Percentiles rank a stretch among this genome's conserved stretches.
Evolutionary conservation across 2,113 vertebrate species (phyloP).

Genomic region (Aptenodytes forsteri): DNA sequence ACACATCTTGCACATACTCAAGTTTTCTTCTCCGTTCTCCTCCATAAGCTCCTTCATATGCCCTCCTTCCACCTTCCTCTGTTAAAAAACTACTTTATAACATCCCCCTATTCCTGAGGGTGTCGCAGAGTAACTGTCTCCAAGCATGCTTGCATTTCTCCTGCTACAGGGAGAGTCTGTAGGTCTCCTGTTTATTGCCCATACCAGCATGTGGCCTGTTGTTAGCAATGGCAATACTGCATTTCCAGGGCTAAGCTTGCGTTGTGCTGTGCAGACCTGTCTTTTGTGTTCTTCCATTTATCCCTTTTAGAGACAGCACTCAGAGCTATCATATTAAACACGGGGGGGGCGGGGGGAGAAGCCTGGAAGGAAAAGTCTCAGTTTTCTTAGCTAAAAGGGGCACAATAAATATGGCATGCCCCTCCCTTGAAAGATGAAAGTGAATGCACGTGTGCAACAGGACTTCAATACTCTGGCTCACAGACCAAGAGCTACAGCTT

Average conservation of each 20-base stretch:
- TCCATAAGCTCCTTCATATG: background rate
- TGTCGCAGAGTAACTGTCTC: background rate
- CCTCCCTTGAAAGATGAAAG: background rate
- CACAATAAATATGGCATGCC: background rate
- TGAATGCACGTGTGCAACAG: background rate
- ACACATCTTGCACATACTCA: background rate
- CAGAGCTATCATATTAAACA: background rate
- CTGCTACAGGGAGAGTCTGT: background rate
- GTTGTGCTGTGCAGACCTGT: background rate
- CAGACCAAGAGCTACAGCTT: background rate
- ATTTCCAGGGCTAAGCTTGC: background rate
- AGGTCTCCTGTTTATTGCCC: background rate
- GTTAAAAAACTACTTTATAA: background rate
- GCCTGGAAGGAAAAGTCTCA: background rate
- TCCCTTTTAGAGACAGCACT: background rate
- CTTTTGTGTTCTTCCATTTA: background rate
- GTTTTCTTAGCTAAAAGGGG: background rate
- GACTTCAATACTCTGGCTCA: background rate
- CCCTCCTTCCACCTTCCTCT: background rate
- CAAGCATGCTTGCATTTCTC: background rate
- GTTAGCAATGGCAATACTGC: background rate
- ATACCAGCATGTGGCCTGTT: background rate
- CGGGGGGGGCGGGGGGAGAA: background rate
- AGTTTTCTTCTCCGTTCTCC: background rate
- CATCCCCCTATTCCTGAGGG: background rate